Conservation (phyloP, 1,140 invertebrate species). For the Diorhabda elongata region DNA sequence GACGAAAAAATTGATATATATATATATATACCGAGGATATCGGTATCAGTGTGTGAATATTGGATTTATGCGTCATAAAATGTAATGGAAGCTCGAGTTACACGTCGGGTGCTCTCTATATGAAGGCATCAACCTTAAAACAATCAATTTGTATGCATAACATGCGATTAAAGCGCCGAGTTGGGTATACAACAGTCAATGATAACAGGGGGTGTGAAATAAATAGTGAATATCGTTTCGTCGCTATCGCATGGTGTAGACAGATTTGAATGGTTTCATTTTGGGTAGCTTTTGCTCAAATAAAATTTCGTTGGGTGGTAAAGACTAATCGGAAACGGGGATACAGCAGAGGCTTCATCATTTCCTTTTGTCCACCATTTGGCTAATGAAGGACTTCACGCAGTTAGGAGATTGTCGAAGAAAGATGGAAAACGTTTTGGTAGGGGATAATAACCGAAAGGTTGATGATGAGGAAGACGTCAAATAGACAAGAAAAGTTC, state of each 20-base stretch:
- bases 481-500: too few relatives aligned
- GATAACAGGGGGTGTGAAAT: conserved; percentile 5
- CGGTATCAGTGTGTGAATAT: background rate
- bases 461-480: too few relatives aligned
- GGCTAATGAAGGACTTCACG: too few relatives aligned
- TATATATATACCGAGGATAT: background rate
- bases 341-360: too few relatives aligned
- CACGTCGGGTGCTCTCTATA: conserved; percentile 16
- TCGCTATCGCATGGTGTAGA: background rate
- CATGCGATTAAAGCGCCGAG: conserved; percentile 13
- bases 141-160: conserved; percentile 18
- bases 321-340: too few relatives aligned
- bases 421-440: too few relatives aligned
- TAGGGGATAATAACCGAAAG: too few relatives aligned
- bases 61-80: background rate
- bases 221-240: background rate
- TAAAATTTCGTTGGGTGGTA: too few relatives aligned
- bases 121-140: conserved; percentile 44
- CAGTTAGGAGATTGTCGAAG: too few relatives aligned
- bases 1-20: background rate
- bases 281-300: too few relatives aligned
- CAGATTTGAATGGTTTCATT: too few relatives aligned
- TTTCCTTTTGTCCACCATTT: too few relatives aligned
- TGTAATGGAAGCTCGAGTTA: background rate
- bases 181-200: background rate